phyloP scores from a whole-genome alignment of 2,888 invertebrate species.

The Caenorhabditis becei region DNA sequence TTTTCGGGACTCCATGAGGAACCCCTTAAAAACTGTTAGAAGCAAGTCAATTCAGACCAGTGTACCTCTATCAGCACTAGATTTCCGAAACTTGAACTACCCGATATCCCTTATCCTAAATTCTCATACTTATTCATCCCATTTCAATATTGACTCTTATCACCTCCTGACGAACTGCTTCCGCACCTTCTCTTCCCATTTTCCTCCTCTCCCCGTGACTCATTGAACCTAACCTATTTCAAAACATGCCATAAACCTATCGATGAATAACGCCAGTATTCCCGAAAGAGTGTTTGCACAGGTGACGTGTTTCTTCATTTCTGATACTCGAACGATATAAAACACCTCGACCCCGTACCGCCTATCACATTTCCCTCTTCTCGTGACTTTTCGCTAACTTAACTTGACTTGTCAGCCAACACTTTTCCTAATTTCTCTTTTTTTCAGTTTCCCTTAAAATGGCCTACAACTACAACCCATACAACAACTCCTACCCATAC shows the following conservation, averaged over 20 bases:
- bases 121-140: no score
- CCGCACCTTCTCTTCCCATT: no score
- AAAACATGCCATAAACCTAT: neutral
- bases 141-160: no score
- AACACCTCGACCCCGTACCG: slow-evolving; percentile 42
- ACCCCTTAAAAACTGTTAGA: no score
- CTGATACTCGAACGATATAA: slow-evolving; percentile 54
- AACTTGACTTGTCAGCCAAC: neutral
- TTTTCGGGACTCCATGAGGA: no score
- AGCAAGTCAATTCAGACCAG: no score
- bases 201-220: slow-evolving; percentile 4
- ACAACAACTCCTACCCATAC: slow-evolving; percentile 55
- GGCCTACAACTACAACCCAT: slow-evolving; percentile 63
- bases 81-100: no score
- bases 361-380: slow-evolving; percentile 35
- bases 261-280: slow-evolving; percentile 35
- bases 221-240: slow-evolving; percentile 32
- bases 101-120: no score
- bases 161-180: no score
- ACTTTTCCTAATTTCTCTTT: slow-evolving; percentile 23
- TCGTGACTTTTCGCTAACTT: slow-evolving; percentile 21
- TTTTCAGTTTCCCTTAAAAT: slow-evolving; percentile 32
- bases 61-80: no score
- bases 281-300: slow-evolving; percentile 37
- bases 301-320: slow-evolving; percentile 39